Evolutionary conservation across 2,888 invertebrate species (phyloP), one percentile per base, ranked within the genome.

Genomic region (Dione vanillae): DNA sequence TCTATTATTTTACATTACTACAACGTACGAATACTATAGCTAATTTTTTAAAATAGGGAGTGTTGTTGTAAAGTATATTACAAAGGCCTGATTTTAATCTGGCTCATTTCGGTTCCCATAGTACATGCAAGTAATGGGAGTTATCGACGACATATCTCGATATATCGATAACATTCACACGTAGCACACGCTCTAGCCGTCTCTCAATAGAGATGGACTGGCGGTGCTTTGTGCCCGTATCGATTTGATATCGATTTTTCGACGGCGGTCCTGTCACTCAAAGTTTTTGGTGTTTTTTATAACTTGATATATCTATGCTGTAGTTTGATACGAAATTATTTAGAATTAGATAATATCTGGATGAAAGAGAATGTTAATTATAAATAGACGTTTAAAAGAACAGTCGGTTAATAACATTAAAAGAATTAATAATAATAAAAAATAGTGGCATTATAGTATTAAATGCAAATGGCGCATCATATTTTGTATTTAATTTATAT

Each of bases 201-300:
- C 85, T 82, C 90, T 90, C 90, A 88, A 86, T 90, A 90, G 89
- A 85, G 88, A 85, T 88, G 87, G 85, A 85, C 81, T 81, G 88
- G 89, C 90, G 90, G 84, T 85, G 89, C 91, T 91, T 91, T 91
- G 91, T 90, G 82, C 88, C 88, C 91, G 85, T 85, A 82, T 81
- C 80, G 81, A 81, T 74, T 90, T 90, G 90, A 89, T 87, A 90
- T 90, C 87, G 88, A 86, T 82, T 88, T 89, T 87, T 87, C 86
- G 85, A 85, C 82, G 92, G 93, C 92, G 92, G 92, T 90, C 93
- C 90, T 85, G 93, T 92, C 93, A 92, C 90, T 93, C 93, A 92
- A 89, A 84, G 82, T 80, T 83, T 88, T 88, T 87, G 76, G 84
- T 81, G 86, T 88, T 90, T 91, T 91, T 92, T 90, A 78, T 71